Evolutionary conservation across 2,888 invertebrate species (phyloP), one percentile per base, ranked within the genome.

Genomic region (Alentia gelatinosa): DNA sequence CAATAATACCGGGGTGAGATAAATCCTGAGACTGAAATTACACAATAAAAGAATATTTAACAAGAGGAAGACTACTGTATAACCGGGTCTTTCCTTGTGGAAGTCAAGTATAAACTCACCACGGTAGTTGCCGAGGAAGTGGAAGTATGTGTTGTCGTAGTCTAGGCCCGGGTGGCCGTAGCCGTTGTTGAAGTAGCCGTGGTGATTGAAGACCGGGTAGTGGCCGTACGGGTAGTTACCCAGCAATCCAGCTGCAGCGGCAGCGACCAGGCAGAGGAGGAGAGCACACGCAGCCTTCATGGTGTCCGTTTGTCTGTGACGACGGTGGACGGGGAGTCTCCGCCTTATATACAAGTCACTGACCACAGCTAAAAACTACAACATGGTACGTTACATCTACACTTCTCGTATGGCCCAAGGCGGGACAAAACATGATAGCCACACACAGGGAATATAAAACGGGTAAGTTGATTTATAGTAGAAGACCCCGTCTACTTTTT

Each of bases 231-330:
- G 63, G 63, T 63, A 63, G 26, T 5, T n/a, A n/a, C 15, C 63
- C 5, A n/a, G 5, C 9, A 47, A 74, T 9, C 74, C n/a, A 7
- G 79, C 79, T n/a, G 37, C 79, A 15, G 79, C 79, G 4, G n/a
- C 79, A 7, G 79, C 79, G 5, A 79, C 37, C 12, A 79, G 79
- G 37, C 35, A 79, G 12, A 79, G 79, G 35, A 79, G 79, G 39
- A 33, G 9, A 39, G 79, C 79, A 33, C 79, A 79, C 35, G 33
- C 79, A 37, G 79, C 35, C 79, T 79, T 79, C 79, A 79, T 79
- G 9, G 7, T 79, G 79, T 39, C 39, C 7, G 37, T 12, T 4
- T 79, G 63, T 15, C 19, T 5, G 26, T 12, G 15, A 26, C 5
- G 9, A n/a, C 5, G 26, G 12, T 15, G 63, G 26, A 63, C 15